These are phyloP conservation scores for Rachycentron canadum DNA, from an alignment of 2,797 vertebrate species.

Conservation along the genomic window DNA sequence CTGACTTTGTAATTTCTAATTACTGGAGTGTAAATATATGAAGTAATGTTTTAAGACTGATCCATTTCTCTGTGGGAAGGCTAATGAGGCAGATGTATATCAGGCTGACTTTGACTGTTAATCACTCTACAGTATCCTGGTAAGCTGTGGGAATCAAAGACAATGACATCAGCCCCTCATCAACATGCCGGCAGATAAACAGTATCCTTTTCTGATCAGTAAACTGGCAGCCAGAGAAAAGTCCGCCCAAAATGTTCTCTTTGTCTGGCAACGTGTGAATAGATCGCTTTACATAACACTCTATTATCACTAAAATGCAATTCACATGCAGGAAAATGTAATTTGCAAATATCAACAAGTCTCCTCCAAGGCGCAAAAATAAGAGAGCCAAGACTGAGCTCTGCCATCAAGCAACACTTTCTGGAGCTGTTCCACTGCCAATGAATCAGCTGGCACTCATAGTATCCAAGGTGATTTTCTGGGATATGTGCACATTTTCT, in stretches of 20 bases:
- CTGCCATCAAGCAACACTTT: conserved; percentile 34
- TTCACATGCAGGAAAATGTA: conserved; percentile 35
- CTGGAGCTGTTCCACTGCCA: conserved; percentile 36
- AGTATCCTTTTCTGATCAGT: conserved; percentile 26
- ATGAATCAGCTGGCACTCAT: conserved; percentile 31
- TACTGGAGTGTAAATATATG: conserved; percentile 75
- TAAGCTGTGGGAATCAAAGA: conserved; percentile 49
- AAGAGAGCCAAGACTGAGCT: conserved; percentile 36
- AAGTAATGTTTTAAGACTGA: conserved; percentile 60
- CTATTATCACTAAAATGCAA: conserved; percentile 42
- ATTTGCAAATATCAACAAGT: conserved; percentile 62
- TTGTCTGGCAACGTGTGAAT: conserved; percentile 45
- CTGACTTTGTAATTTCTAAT: conserved; percentile 72
- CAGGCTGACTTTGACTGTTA: conserved; percentile 57
- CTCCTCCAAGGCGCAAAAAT: conserved; percentile 40
- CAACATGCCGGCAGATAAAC: conserved; percentile 40
- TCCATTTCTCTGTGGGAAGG: conserved; percentile 53
- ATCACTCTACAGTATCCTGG: conserved; percentile 35
- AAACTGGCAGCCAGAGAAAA: conserved; percentile 33
- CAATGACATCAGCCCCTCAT: conserved; percentile 27
- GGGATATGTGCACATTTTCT: conserved; percentile 48
- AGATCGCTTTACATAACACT: conserved; percentile 38
- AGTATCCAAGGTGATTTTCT: conserved; percentile 48
- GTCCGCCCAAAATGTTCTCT: conserved; percentile 30
- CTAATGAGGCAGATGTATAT: conserved; percentile 56